Evolutionary conservation across 1,140 invertebrate genomes (phyloP).

Genomic region (Cardiocondyla obscurior): DNA sequence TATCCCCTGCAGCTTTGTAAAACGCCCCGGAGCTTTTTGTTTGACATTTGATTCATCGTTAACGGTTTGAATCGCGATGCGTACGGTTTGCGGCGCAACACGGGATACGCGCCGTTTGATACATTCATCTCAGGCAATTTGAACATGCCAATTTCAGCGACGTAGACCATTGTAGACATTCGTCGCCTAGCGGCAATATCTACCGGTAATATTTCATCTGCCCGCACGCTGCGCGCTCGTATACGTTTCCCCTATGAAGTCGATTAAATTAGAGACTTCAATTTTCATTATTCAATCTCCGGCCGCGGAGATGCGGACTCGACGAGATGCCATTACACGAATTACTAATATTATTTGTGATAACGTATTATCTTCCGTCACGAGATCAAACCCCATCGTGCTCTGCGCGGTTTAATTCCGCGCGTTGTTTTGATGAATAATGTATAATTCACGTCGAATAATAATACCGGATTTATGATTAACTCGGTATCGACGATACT

Average conservation of each 20-base stretch:
- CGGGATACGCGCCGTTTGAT: conserved; percentile 13
- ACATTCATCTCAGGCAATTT: conserved; percentile 18
- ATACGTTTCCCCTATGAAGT: neutral
- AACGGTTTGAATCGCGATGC: conserved; percentile 2
- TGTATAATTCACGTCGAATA: neutral
- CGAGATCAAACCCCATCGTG: neutral
- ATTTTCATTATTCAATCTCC: conserved; percentile 32
- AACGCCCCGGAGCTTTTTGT: neutral
- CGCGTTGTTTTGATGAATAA: neutral
- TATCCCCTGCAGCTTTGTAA: neutral
- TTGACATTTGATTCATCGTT: conserved; percentile 14
- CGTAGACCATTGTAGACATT: conserved; percentile 3
- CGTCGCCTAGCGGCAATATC: conserved; percentile 11
- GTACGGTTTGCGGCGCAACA: neutral
- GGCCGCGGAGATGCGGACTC: neutral
- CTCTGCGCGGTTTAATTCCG: neutral
- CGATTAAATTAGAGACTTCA: conserved; percentile 3
- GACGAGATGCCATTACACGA: neutral
- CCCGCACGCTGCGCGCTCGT: too few species aligned
- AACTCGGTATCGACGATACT: neutral
- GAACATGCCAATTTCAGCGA: conserved; percentile 1
- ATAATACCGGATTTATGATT: neutral
- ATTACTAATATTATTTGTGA: neutral
- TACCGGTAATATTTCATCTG: neutral
- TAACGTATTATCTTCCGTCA: neutral